These are phyloP conservation scores for Gymnoscopelus microlampas DNA, from an alignment of 2,797 vertebrate species.

Conservation along the genomic window DNA sequence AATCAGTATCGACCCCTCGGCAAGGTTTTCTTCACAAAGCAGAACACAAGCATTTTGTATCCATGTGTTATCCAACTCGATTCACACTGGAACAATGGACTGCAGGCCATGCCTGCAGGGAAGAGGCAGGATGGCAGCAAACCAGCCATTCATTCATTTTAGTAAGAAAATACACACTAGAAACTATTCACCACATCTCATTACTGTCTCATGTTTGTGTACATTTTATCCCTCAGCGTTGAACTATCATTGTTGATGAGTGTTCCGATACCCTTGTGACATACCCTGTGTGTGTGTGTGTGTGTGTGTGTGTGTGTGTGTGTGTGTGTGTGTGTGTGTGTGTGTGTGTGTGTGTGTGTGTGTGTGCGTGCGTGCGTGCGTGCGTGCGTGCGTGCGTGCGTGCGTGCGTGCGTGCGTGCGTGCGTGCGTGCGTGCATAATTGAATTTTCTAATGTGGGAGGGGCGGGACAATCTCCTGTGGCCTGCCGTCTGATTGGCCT, in stretches of 20 bases:
- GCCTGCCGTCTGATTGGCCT: too few relatives aligned
- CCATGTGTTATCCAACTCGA: neutral
- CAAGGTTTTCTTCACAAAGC: slow-evolving; percentile 18
- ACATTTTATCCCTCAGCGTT: slow-evolving; percentile 5
- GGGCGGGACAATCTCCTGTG: too few relatives aligned
- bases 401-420: too few relatives aligned
- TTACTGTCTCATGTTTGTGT: slow-evolving; percentile 28
- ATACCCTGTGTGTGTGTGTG: neutral
- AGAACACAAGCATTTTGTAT: slow-evolving; percentile 31
- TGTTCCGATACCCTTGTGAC: neutral
- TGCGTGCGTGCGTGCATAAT: too few relatives aligned
- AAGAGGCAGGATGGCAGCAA: slow-evolving; percentile 2
- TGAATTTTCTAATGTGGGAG: too few relatives aligned
- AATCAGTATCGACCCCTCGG: slow-evolving; percentile 28
- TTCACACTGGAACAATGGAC: slow-evolving; percentile 12
- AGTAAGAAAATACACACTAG: slow-evolving; percentile 2
- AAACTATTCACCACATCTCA: slow-evolving; percentile 14
- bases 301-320: slow-evolving; percentile 28
- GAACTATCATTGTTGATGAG: slow-evolving; percentile 22
- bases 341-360: neutral
- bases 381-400: too few relatives aligned
- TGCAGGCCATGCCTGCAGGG: neutral
- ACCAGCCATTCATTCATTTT: slow-evolving; percentile 8
- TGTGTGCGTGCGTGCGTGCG: too few relatives aligned
- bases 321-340: slow-evolving; percentile 17